These are phyloP conservation scores for Patella caerulea DNA, from an alignment of 2,888 invertebrate species.

Conservation along the genomic window DNA sequence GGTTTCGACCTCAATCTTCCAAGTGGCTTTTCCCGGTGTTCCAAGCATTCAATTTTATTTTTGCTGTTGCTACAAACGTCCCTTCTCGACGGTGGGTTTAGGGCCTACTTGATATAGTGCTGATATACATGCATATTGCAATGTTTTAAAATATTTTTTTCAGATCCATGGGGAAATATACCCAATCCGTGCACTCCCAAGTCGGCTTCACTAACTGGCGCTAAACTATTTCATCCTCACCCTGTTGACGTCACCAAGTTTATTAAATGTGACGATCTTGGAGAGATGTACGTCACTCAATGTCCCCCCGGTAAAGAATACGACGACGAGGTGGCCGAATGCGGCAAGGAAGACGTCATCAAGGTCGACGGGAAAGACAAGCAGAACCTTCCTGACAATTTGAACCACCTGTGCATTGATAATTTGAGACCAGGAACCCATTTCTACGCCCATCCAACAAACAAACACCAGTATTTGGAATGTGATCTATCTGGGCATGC, in stretches of 20 bases:
- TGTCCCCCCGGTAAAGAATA: slow-evolving; percentile 14
- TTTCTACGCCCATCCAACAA: neutral
- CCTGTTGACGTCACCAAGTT: neutral
- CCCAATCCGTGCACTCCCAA: neutral
- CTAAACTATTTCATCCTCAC: neutral
- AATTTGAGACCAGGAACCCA: neutral
- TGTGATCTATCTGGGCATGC: slow-evolving; percentile 17
- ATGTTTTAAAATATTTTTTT: neutral
- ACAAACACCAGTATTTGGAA: neutral
- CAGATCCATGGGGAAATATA: neutral
- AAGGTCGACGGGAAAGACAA: neutral
- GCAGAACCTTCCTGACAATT: neutral
- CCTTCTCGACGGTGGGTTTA: too few species aligned
- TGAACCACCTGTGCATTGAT: neutral
- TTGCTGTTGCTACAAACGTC: too few species aligned
- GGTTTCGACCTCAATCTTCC: too few species aligned
- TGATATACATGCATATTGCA: too few species aligned
- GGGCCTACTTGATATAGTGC: too few species aligned
- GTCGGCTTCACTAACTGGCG: neutral
- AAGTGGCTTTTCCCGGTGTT: too few species aligned
- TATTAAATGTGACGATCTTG: slow-evolving; percentile 11
- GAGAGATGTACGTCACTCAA: slow-evolving; percentile 22
- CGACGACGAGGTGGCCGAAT: slow-evolving; percentile 11
- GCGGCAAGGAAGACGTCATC: neutral
- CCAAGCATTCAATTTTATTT: too few species aligned